Conservation (phyloP, 2,797 vertebrate species). For the Mormyrops attenuatus region DNA sequence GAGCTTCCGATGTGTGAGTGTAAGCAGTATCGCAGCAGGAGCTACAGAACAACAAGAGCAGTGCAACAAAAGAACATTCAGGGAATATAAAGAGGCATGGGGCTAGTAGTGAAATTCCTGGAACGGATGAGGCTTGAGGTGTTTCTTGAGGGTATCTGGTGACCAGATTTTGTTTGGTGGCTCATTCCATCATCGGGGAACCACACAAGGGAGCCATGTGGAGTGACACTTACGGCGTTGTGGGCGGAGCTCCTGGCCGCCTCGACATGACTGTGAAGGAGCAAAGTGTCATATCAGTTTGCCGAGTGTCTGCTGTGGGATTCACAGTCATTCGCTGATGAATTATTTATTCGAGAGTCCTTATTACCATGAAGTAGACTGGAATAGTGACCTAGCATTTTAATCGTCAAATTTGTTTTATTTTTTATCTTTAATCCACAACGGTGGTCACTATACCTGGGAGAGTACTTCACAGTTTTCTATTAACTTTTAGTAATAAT, state of each 20-base stretch:
- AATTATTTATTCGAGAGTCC: neutral
- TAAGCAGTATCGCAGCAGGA: neutral
- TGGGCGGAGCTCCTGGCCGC: neutral
- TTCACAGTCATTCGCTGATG: neutral
- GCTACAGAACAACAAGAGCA: neutral
- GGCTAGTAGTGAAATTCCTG: neutral
- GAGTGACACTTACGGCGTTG: neutral
- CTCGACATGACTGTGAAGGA: neutral
- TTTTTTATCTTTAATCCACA: neutral
- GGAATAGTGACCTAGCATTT: constrained; percentile 1
- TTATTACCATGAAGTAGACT: constrained; percentile 7
- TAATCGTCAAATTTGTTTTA: neutral
- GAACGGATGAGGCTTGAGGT: neutral
- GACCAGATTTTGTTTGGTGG: neutral
- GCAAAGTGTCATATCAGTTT: neutral
- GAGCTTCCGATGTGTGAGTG: neutral
- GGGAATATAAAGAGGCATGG: neutral
- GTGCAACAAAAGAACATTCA: neutral
- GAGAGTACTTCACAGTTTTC: neutral
- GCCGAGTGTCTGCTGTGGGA: neutral
- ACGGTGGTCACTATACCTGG: neutral
- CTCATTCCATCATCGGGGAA: neutral
- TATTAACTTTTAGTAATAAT: neutral
- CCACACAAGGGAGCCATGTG: neutral
- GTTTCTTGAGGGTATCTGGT: neutral